phyloP scores from a whole-genome alignment of 2,113 vertebrate species.

The Microtus richardsoni region DNA sequence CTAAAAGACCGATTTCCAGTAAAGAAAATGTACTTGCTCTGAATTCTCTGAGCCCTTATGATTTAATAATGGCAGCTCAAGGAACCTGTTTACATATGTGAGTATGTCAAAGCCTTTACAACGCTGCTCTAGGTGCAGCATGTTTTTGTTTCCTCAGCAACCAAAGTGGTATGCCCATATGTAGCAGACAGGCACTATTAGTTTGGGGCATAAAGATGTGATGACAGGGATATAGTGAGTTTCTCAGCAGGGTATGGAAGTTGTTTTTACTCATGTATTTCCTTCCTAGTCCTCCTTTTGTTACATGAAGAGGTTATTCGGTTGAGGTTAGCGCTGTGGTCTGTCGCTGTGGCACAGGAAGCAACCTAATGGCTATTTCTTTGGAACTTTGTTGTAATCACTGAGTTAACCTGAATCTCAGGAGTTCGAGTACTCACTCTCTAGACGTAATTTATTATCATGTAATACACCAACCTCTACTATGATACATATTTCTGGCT shows the following conservation, averaged over 20 bases:
- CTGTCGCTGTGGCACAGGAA: background rate
- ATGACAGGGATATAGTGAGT: constrained; percentile 1
- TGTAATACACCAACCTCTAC: background rate
- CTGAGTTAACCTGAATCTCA: constrained; percentile 2
- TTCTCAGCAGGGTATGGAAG: background rate
- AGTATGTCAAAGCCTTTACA: constrained; percentile 58
- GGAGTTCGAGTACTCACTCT: constrained; percentile 6
- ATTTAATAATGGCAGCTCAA: constrained; percentile 75
- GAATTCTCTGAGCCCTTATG: constrained; percentile 56
- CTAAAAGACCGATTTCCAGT: constrained; percentile 35
- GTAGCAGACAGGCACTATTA: background rate
- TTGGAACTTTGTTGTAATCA: constrained; percentile 46
- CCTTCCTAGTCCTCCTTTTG: background rate
- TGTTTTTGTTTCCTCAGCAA: constrained; percentile 48
- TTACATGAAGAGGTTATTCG: background rate
- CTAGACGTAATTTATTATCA: constrained; percentile 10
- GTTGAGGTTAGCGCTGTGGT: background rate
- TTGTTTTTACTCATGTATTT: background rate
- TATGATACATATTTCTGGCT: constrained; percentile 30
- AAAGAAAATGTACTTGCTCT: constrained; percentile 57
- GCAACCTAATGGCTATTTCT: background rate
- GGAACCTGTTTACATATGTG: constrained; percentile 57
- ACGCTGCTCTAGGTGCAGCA: background rate
- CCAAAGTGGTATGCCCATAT: background rate
- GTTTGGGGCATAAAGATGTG: background rate